Evolutionary conservation across 2,888 invertebrate genomes (phyloP), one percentile per base, ranked within the genome.

Genomic region (Drosophila ezoana): DNA sequence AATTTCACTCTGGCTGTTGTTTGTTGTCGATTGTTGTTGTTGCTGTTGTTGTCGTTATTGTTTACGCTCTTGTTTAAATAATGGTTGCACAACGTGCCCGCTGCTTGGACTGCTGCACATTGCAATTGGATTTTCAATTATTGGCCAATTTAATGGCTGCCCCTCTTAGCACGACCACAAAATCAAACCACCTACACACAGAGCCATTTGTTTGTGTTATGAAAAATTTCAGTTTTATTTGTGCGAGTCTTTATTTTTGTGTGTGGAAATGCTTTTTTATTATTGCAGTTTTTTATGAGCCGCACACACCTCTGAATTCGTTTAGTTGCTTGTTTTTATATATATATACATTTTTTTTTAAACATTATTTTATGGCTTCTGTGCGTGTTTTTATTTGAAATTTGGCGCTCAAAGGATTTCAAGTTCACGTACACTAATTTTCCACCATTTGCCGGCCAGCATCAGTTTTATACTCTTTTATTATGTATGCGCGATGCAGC

Each of bases 111-210:
- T 64, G 66, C 63, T 72, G 79, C 68, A 65, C 62, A 59, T 59
- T 81, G 78, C 89, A 90, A 82, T 89, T 84, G 81, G 89, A 89
- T 89, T 90, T 90, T 90, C 90, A 90, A 90, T 90, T 90, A 90
- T 90, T 90, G 90, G 87, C 85, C 89, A 81, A 83, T 89, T 90
- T 87, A 90, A 90, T 83, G 87, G 80, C 81, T 43, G 4, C 9
- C 32, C 14, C 45, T 13, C 13, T n/a, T 44, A 32, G 23, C 32
- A 20, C 11, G 56, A 28, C 41, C 35, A 41, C 18, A 53, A 66
- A 70, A 72, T 62, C 67, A 71, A 65, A 40, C 57, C 63, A 56
- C 54, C 71, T 63, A 70, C 78, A 61, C 57, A 51, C 35, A 54
- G 28, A 54, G 28, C 28, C 70, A 67, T 69, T 80, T 67, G 54